Percentiles rank a stretch among this genome's conserved stretches.
Evolutionary conservation across 2,888 invertebrate species (phyloP).

Genomic region (Drepana falcataria): DNA sequence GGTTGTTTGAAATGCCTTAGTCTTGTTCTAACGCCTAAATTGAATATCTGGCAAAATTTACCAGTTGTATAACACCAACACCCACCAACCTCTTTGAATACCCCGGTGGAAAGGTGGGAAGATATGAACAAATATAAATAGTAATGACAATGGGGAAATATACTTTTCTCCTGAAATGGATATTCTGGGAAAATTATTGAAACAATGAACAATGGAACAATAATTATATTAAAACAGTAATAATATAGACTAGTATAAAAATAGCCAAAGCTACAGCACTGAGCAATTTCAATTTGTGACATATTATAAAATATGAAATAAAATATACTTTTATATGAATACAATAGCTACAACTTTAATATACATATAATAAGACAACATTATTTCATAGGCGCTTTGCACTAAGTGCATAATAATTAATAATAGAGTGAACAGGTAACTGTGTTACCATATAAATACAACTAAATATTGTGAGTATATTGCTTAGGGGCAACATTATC

Average conservation of each 20-base stretch:
- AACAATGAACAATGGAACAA: slow-evolving; percentile 46
- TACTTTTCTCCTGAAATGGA: too few relatives aligned
- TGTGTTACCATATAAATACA: slow-evolving; percentile 20
- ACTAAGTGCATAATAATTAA: slow-evolving; percentile 34
- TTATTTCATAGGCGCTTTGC: slow-evolving; percentile 32
- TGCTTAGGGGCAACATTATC: slow-evolving; percentile 60
- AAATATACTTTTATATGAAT: slow-evolving; percentile 22
- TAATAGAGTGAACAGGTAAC: slow-evolving; percentile 19
- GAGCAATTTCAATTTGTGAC: slow-evolving; percentile 69
- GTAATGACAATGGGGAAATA: too few relatives aligned
- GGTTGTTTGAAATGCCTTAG: too few relatives aligned
- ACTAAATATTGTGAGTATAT: slow-evolving; percentile 65
- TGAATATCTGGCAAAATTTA: too few relatives aligned
- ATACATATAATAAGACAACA: slow-evolving; percentile 3
- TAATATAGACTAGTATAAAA: slow-evolving; percentile 74
- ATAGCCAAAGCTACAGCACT: slow-evolving; percentile 71
- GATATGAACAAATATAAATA: too few relatives aligned
- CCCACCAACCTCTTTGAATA: too few relatives aligned
- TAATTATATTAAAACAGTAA: slow-evolving; percentile 60
- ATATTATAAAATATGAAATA: slow-evolving; percentile 24
- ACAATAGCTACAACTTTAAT: slow-evolving; percentile 9
- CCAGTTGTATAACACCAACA: too few relatives aligned
- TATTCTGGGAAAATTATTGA: slow-evolving; percentile 7
- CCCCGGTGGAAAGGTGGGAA: too few relatives aligned
- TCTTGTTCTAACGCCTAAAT: too few relatives aligned